Conservation (phyloP, 2,797 vertebrate genomes). For the Anabacerthia variegaticeps region DNA sequence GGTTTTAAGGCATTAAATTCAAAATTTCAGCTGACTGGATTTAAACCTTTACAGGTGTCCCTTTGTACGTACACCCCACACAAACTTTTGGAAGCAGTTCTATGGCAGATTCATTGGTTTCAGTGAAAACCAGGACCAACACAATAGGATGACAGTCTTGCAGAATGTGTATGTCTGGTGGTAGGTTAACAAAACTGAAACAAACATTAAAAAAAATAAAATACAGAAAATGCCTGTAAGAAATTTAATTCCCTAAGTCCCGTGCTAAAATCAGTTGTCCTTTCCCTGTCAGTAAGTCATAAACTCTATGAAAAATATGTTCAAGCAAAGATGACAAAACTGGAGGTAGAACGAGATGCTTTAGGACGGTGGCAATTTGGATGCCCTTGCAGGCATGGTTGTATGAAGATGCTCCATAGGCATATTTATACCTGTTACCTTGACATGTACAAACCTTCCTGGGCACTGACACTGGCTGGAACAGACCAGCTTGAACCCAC, state of each 20-base stretch:
- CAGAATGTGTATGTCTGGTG: neutral
- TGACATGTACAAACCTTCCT: fast-evolving
- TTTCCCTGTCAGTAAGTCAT: fast-evolving
- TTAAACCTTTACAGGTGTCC: neutral
- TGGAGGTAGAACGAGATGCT: neutral
- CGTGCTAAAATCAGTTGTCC: neutral
- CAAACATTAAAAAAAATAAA: fast-evolving
- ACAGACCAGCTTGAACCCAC: fast-evolving
- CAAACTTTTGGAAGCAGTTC: neutral
- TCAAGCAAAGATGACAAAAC: neutral
- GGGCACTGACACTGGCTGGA: neutral
- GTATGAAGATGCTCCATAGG: neutral
- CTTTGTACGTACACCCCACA: neutral
- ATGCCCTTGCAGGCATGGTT: fast-evolving
- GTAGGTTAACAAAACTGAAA: neutral
- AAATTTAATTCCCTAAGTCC: neutral
- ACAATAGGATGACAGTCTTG: fast-evolving
- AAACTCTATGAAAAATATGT: neutral
- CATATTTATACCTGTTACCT: neutral
- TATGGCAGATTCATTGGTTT: neutral
- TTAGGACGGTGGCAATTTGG: neutral
- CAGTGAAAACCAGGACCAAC: neutral
- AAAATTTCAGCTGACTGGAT: neutral
- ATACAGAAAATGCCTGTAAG: neutral
- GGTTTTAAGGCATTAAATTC: neutral